Evolutionary conservation across 2,797 vertebrate species (phyloP).

Genomic region (Delichon dasypus): DNA sequence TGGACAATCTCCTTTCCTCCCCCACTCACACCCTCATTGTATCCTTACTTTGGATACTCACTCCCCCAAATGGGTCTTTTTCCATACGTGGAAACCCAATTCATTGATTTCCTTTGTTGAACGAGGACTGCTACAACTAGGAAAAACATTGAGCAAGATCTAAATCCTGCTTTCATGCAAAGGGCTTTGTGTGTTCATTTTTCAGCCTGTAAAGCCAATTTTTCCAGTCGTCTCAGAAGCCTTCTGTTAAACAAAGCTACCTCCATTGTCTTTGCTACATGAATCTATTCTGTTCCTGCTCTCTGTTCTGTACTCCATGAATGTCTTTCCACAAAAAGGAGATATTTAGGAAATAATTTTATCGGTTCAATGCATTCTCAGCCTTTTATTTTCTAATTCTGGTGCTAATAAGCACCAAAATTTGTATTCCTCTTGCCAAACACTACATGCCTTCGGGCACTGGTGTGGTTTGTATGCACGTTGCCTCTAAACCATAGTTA

Average conservation of each 20-base stretch:
- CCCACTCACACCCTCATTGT: not conserved
- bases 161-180: not conserved
- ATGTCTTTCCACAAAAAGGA: not conserved
- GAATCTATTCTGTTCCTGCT: not conserved
- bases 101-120: not conserved
- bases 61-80: not conserved
- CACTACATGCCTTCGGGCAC: not conserved
- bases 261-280: not conserved
- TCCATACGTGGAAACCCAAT: not conserved
- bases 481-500: not conserved
- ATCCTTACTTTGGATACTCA: not conserved
- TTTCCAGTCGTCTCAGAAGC: not conserved
- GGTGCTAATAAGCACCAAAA: constrained; percentile 16
- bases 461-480: constrained; percentile 11
- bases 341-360: not conserved
- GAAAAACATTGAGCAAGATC: not conserved
- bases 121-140: not conserved
- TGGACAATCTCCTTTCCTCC: not conserved
- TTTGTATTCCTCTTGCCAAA: constrained; percentile 15
- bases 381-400: constrained; percentile 21
- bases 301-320: not conserved
- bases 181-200: not conserved
- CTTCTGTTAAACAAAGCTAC: not conserved
- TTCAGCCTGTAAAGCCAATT: not conserved
- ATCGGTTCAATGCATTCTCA: not conserved